Conservation (phyloP, 1,140 invertebrate species). For the Triops longicaudatus region DNA sequence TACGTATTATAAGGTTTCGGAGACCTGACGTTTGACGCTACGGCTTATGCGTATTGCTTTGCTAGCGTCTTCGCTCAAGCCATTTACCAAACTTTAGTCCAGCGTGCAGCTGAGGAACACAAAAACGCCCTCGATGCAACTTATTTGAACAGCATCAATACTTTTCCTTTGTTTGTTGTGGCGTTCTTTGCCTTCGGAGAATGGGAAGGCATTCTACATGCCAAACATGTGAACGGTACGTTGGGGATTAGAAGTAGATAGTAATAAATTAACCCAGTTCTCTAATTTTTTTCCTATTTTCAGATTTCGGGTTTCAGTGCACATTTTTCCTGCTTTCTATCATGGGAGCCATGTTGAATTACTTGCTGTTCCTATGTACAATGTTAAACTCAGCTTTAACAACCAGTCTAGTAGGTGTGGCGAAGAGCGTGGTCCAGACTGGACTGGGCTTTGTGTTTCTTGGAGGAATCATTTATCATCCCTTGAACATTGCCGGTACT, state of each 20-base stretch:
- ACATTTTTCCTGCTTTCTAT: conserved; percentile 39
- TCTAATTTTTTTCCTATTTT: conserved; percentile 22
- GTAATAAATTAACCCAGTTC: background rate
- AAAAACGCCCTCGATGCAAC: conserved; percentile 39
- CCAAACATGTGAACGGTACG: conserved; percentile 18
- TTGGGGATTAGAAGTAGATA: background rate
- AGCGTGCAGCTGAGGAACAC: conserved; percentile 39
- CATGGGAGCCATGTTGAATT: conserved; percentile 44
- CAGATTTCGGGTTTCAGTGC: conserved; percentile 38
- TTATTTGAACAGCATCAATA: conserved; percentile 43
- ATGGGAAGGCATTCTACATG: conserved; percentile 28
- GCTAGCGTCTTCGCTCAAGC: conserved; percentile 44
- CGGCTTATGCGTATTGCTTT: conserved; percentile 42
- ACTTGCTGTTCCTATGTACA: conserved; percentile 46
- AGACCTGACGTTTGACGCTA: conserved; percentile 42
- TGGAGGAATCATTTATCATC: conserved; percentile 39
- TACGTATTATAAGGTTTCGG: conserved; percentile 39
- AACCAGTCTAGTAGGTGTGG: conserved; percentile 43
- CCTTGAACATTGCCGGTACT: conserved; percentile 38
- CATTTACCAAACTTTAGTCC: conserved; percentile 44
- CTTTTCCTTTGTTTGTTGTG: conserved; percentile 40
- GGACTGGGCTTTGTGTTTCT: conserved; percentile 45
- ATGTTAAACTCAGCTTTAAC: conserved; percentile 45
- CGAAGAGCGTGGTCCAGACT: conserved; percentile 45
- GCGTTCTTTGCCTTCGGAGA: conserved; percentile 37